These are phyloP conservation scores for Gymnocypris eckloni DNA, from an alignment of 2,797 vertebrate genomes.

Conservation along the genomic window DNA sequence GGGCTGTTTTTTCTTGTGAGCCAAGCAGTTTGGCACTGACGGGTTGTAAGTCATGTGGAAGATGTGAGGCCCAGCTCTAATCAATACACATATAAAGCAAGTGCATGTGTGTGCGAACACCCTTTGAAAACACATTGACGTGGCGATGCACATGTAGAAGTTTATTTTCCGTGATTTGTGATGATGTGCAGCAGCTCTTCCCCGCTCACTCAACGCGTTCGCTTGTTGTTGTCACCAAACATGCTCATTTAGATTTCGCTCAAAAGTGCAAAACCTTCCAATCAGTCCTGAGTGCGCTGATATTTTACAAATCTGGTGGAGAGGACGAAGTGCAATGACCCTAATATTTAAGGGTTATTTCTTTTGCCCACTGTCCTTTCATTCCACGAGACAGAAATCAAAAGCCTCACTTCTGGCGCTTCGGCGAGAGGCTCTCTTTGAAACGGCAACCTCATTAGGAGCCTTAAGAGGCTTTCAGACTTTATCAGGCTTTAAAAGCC, in stretches of 20 bases:
- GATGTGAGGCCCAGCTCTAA: constrained; percentile 78
- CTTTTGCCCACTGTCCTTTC: constrained; percentile 68
- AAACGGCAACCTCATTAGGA: constrained; percentile 65
- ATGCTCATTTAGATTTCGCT: constrained; percentile 50
- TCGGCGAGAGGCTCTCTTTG: constrained; percentile 72
- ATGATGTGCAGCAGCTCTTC: constrained; percentile 21
- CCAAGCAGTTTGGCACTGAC: constrained; percentile 78
- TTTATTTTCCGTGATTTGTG: constrained; percentile 47
- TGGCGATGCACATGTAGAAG: not conserved
- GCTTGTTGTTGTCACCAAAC: constrained; percentile 44
- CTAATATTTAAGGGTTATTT: constrained; percentile 68
- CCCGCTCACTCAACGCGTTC: constrained; percentile 4
- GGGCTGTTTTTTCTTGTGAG: constrained; percentile 72
- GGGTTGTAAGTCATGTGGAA: constrained; percentile 82
- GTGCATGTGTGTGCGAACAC: constrained; percentile 46
- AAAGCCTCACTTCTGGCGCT: constrained; percentile 63
- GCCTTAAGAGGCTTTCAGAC: constrained; percentile 80
- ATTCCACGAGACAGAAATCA: constrained; percentile 67
- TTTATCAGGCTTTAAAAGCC: constrained; percentile 84
- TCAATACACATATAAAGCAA: constrained; percentile 83
- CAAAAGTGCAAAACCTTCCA: constrained; percentile 59
- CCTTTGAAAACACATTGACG: constrained; percentile 20
- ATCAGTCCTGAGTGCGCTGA: constrained; percentile 72
- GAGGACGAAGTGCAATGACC: constrained; percentile 65
- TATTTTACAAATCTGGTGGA: constrained; percentile 62